Percentiles rank a stretch among this genome's conserved stretches.
These are phyloP conservation scores for Aurelia sp. DNA, from an alignment of 30 jellyfish, hydroid and myxozoan genomes.

Conservation along the genomic window DNA sequence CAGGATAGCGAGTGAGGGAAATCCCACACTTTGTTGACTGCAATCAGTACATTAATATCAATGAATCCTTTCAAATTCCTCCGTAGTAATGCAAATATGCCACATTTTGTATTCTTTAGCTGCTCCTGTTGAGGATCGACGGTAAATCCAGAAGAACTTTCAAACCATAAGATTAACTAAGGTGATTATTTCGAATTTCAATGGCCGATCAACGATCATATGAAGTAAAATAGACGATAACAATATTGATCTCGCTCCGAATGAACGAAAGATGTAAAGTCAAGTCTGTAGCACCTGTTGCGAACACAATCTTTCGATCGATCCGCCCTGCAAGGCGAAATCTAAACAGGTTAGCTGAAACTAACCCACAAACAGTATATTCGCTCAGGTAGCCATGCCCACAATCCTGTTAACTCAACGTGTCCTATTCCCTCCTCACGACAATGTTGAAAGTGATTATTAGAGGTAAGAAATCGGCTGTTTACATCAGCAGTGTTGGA, in stretches of 20 bases:
- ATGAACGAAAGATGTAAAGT: conserved; percentile 5
- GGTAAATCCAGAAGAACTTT: conserved; percentile 1
- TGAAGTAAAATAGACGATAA: neutral
- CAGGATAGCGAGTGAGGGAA: too few species aligned
- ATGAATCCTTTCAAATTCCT: too few species aligned
- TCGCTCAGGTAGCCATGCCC: conserved; percentile 69
- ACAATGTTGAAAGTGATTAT: too few species aligned
- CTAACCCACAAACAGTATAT: conserved; percentile 68
- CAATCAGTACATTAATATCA: neutral
- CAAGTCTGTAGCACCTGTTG: conserved; percentile 50
- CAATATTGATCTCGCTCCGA: neutral
- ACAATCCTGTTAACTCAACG: conserved; percentile 55
- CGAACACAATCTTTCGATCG: conserved; percentile 72
- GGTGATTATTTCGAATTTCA: too few species aligned
- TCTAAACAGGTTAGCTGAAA: conserved; percentile 37
- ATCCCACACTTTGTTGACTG: neutral
- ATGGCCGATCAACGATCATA: conserved; percentile 66
- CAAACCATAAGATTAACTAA: neutral
- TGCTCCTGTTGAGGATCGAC: too few species aligned
- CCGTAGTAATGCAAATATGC: too few species aligned
- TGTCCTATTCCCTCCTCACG: conserved; percentile 14
- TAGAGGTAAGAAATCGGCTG: too few species aligned
- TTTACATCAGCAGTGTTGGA: too few species aligned
- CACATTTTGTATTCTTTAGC: too few species aligned
- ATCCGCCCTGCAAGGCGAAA: conserved; percentile 50